Evolutionary conservation across 2,888 invertebrate genomes (phyloP).

Genomic region (Drosophila meridiana): DNA sequence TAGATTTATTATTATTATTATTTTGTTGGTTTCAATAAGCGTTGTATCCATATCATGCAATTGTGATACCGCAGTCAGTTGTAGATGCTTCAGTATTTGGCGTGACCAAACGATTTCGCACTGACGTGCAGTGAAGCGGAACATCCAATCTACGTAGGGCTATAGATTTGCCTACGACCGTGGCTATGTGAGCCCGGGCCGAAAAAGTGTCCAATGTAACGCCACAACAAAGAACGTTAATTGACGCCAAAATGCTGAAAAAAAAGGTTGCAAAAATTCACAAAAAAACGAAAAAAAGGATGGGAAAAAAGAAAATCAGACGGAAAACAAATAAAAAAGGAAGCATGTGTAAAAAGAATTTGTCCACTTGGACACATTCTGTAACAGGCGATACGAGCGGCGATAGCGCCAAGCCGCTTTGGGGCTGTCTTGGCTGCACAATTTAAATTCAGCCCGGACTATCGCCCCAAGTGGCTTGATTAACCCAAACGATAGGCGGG

Average conservation of each 20-base stretch:
- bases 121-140: conserved; percentile 69
- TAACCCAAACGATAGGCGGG: conserved; percentile 66
- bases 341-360: conserved; percentile 68
- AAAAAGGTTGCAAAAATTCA: conserved; percentile 13
- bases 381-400: conserved; percentile 57
- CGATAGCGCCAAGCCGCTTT: conserved; percentile 39
- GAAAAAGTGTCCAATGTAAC: conserved; percentile 83
- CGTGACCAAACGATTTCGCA: conserved; percentile 3
- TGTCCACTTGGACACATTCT: conserved; percentile 66
- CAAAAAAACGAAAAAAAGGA: conserved; percentile 7
- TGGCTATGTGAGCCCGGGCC: conserved; percentile 46
- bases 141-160: conserved; percentile 73
- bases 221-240: conserved; percentile 84
- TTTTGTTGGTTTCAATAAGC: too few relatives aligned
- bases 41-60: too few relatives aligned
- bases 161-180: conserved; percentile 64
- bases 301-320: conserved; percentile 28
- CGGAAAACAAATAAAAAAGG: conserved; percentile 37
- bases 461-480: conserved; percentile 73
- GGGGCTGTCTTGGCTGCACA: conserved; percentile 56
- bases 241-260: conserved; percentile 81
- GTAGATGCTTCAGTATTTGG: conserved; percentile 24
- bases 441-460: conserved; percentile 51
- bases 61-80: neutral
- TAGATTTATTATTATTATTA: too few relatives aligned